phyloP scores from a whole-genome alignment of 2,797 vertebrate species.

The Fringilla coelebs region DNA sequence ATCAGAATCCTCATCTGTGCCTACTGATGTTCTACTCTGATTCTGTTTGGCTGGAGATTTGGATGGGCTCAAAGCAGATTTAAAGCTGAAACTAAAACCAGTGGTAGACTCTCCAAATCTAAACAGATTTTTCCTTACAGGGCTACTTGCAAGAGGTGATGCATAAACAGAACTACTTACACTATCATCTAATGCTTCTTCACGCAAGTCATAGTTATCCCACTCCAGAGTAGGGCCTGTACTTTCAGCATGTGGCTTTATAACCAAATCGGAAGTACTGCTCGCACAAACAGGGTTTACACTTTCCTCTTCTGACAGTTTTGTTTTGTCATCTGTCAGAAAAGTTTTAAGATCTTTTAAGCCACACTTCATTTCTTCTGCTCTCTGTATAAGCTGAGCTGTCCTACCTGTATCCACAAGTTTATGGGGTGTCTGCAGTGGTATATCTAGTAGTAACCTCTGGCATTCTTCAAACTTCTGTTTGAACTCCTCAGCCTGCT shows the following conservation, averaged over 20 bases:
- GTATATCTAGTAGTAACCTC: constrained; percentile 91
- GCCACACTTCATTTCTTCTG: constrained; percentile 97
- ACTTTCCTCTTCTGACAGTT: constrained; percentile 81
- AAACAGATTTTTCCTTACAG: constrained; percentile 90
- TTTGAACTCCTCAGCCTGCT: constrained; percentile 94
- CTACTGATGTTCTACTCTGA: constrained; percentile 87
- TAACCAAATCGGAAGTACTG: constrained; percentile 69
- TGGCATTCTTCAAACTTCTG: constrained; percentile 96
- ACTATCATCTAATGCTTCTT: constrained; percentile 85
- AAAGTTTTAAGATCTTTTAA: constrained; percentile 94
- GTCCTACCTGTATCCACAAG: constrained; percentile 92
- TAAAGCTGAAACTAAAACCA: constrained; percentile 95
- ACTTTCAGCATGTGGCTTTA: constrained; percentile 80
- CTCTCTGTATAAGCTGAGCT: constrained; percentile 94
- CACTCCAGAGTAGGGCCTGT: constrained; percentile 88
- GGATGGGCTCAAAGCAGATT: constrained; percentile 91
- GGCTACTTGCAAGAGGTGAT: constrained; percentile 85
- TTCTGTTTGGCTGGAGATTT: constrained; percentile 93
- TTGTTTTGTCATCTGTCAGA: constrained; percentile 89
- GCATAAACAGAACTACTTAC: constrained; percentile 85
- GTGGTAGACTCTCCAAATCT: constrained; percentile 92
- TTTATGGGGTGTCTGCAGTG: constrained; percentile 96
- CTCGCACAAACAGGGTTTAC: constrained; percentile 39
- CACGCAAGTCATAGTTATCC: constrained; percentile 92
- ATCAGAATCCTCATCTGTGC: constrained; percentile 94